Conservation (phyloP, 2,888 invertebrate genomes). For the Dioctria linearis region DNA sequence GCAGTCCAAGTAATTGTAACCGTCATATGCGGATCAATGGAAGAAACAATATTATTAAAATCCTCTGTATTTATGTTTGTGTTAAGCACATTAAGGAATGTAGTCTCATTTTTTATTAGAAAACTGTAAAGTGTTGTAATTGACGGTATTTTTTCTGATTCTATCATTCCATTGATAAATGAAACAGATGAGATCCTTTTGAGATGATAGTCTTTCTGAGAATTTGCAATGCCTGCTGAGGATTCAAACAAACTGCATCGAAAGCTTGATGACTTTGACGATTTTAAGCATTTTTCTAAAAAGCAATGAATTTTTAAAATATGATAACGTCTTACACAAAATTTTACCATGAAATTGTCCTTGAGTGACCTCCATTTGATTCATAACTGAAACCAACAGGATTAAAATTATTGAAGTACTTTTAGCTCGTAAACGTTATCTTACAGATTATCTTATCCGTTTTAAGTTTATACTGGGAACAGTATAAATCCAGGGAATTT, state of each 20-base stretch:
- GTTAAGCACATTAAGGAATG: conserved; percentile 65
- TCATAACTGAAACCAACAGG: conserved; percentile 63
- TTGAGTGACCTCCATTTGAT: conserved; percentile 66
- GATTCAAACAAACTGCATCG: conserved; percentile 65
- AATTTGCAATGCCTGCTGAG: conserved; percentile 31
- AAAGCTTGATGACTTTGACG: conserved; percentile 67
- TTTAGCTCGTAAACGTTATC: conserved; percentile 52
- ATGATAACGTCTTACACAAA: not conserved
- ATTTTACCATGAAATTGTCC: conserved; percentile 65
- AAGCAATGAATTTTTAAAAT: not conserved
- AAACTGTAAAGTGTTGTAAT: conserved; percentile 67
- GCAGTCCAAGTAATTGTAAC: conserved; percentile 68
- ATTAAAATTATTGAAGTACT: not conserved
- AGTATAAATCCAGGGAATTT: conserved; percentile 66
- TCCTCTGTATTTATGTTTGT: conserved; percentile 67
- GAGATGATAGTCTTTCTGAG: conserved; percentile 58
- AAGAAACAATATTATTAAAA: conserved; percentile 67
- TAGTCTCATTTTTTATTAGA: conserved; percentile 69
- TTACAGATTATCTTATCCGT: conserved; percentile 66
- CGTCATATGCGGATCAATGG: conserved; percentile 67
- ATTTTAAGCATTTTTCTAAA: conserved; percentile 66
- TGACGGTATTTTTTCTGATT: conserved; percentile 63
- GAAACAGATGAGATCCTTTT: conserved; percentile 64
- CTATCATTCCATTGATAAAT: conserved; percentile 55
- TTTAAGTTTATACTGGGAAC: conserved; percentile 66